Evolutionary conservation across 2,113 vertebrate species (phyloP), one percentile per base, ranked within the genome.

Genomic region (Geothlypis trichas): DNA sequence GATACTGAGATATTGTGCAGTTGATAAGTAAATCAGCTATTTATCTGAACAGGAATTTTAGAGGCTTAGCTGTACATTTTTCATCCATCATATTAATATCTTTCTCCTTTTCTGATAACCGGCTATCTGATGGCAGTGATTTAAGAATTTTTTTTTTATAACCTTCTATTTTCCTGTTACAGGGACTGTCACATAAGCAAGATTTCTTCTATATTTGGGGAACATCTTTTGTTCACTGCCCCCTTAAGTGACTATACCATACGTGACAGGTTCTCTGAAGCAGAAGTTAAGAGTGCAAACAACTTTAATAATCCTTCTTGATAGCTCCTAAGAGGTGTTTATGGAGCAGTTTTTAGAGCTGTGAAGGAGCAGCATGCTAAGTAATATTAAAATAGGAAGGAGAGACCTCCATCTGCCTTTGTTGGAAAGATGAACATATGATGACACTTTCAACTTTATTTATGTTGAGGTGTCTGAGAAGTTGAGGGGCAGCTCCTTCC

Each of bases 1-100:
- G 87, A 92, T 93, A 59, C 31, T 75, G 69, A 72, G 68, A 83
- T 95, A 33, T 46, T 85, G 47, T 78, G 44, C 49, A 86, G 59
- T 10, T 93, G 74, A 75, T 97, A 95, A 97, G 96, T 96, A 97
- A 94, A 93, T 94, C 90, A 96, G 31, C 39, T 72, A 71, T 89
- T 91, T 84, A 90, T 52, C 76, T 71, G 44, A 72, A 57, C 31
- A 72, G n/a, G 17, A 55, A 52, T 87, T 89, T 77, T 52, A 68
- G 65, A 80, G 41, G 47, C 46, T 73, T 77, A 94, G 35, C 14
- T 67, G 30, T 49, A 21, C 13, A 17, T 57, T 89, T 46, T 75
- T 92, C 44, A 80, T 95, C 35, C 68, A 74, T 92, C 39, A 84
- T 80, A 62, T 95, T 77, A 79, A n/a, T 95, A 51, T 78, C 28